Base-by-base conservation (phyloP, 1,140 invertebrate species). In the Eurosta solidaginis region DNA sequence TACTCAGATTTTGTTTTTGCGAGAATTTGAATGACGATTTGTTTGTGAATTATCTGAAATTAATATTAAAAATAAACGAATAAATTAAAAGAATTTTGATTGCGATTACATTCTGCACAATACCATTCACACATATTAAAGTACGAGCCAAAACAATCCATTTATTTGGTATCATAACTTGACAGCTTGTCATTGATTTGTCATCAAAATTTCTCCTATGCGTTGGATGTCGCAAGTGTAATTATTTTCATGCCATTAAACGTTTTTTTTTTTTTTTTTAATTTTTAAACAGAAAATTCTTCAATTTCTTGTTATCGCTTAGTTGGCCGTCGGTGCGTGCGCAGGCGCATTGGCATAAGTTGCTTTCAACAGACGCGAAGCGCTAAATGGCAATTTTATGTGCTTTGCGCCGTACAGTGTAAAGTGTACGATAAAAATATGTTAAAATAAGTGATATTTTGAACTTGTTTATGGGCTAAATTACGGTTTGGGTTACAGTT, bases 141-240 rank as follows among this genome's bases (percentile, higher is more conserved):
- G 2, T 40, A 20, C 36, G 0, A 36, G 5, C 22, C 33, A 6
- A 9, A 68, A 40, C 6, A 10, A 33, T 68, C 5, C 17, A 5
- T 22, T 20, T 20, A 10, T n/a, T 68, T 10, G 40, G n/a, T 17
- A 49, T 4, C 42, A 44, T 12, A n/a, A n/a, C n/a, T 20, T 40
- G 36, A n/a, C 17, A 9, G 27, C 29, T 27, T 1, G 45, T 14
- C 54, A 59, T 12, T 59, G 33, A 40, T 27, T 68, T 68, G 59
- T 42, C 59, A 68, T 20, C 59, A 33, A 68, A 68, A 68, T 68
- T 68, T 68, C 59, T 40, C 59, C 59, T 40, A 68, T 68, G n/a
- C 40, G 40, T 14, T 40, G 17, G 33, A 36, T 3, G 33, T n/a
- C n/a, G 59, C 36, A 68, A 68, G 59, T 68, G 59, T 20, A 40